Base-by-base conservation (phyloP, 2,888 invertebrate species). In the Lasiommata megera region DNA sequence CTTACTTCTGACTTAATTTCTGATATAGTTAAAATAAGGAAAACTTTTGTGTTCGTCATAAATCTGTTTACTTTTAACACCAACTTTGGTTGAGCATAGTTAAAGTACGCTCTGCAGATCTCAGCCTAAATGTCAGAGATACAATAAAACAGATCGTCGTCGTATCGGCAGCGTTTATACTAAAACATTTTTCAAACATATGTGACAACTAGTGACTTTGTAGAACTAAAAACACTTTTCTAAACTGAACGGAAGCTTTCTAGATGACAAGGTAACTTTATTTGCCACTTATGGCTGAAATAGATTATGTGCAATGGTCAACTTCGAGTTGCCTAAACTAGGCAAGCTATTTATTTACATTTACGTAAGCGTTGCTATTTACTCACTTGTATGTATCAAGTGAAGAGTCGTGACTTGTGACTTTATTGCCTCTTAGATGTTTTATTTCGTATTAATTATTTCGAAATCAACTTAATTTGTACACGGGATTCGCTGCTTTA, bases 181-280 rank as follows among this genome's bases (percentile, higher is more conserved):
- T 16, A 36, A 37, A 37, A 9, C 12, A 14, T 36, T 36, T 23
- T 48, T 12, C 36, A 37, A 59, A 59, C 38, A 12, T 37, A 12
- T 12, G 46, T 46, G 16, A 44, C 40, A 28, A 12, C 34, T 11
- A 17, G 56, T 65, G 60, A 56, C 62, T 48, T 28, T 46, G 51
- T 31, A 38, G 53, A 43, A 58, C 57, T 62, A 1, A 23, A 34
- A 60, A 54, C 40, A 67, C 63, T 63, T 64, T 64, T 57, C 56
- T 61, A 60, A n/a, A 60, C 46, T 51, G 56, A 63, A 61, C 54
- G 61, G 50, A 58, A 54, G 56, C 60, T 67, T 64, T 66, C 66
- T 63, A 56, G 36, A 36, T 52, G 51, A 41, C 60, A 60, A 51
- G 46, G 46, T 54, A 36, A 40, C 48, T 53, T 60, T 44, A 58